These are phyloP conservation scores for Bombus sibiricus DNA, from an alignment of 1,140 invertebrate genomes.

Conservation along the genomic window DNA sequence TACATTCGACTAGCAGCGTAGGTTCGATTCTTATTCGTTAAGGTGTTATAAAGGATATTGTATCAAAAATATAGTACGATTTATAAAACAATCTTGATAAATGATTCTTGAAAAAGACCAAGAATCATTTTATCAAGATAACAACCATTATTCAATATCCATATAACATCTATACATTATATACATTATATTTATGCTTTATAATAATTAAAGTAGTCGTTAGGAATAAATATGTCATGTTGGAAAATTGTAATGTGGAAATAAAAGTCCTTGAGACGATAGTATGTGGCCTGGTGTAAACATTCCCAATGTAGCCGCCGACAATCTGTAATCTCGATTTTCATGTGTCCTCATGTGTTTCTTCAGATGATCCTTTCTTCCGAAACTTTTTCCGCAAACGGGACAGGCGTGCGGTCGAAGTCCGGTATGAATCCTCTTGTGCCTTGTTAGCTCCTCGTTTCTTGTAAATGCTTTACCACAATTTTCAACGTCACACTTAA, in stretches of 20 bases:
- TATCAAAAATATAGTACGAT: constrained; percentile 38
- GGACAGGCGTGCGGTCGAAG: constrained; percentile 90
- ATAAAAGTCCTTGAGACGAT: constrained; percentile 7
- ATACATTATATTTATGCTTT: not conserved
- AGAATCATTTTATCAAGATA: not conserved
- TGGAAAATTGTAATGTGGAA: constrained; percentile 45
- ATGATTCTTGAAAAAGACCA: not conserved
- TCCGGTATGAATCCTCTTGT: constrained; percentile 95
- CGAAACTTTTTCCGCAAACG: constrained; percentile 93
- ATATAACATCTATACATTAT: not conserved
- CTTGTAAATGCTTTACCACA: constrained; percentile 96
- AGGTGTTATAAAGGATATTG: not conserved
- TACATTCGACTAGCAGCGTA: not conserved
- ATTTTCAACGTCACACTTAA: constrained; percentile 91
- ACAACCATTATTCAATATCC: not conserved
- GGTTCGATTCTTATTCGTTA: not conserved
- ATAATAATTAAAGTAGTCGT: not conserved
- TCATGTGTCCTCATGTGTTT: constrained; percentile 90
- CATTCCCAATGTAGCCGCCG: constrained; percentile 38
- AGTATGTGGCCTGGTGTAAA: not conserved
- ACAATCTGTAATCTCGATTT: constrained; percentile 68
- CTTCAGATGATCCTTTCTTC: constrained; percentile 93
- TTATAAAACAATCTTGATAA: not conserved
- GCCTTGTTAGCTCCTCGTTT: constrained; percentile 96
- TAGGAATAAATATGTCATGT: constrained; percentile 19